Base-by-base conservation (phyloP, 2,113 vertebrate genomes). In the Macaca mulatta region DNA sequence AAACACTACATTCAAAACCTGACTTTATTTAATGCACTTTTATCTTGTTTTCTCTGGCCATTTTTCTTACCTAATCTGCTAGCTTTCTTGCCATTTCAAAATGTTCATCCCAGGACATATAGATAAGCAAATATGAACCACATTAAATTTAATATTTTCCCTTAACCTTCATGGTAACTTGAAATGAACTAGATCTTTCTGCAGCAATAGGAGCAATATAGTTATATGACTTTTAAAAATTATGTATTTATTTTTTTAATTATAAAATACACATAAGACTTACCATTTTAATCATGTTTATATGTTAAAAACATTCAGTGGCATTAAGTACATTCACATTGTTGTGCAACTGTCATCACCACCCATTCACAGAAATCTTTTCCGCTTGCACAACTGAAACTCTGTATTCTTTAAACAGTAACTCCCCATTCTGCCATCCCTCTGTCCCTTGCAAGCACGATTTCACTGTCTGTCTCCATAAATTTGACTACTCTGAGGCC, bases 101-200 rank as follows among this genome's bases (percentile, higher is more conserved):
- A 83, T 83, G 17, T 48, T 20, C 7, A 75, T 64, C 12, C 30
- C 9, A 82, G 55, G n/a, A 74, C 22, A 11, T 50, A 32, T 0
- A 74, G 30, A 55, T 83, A 69, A 82, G 45, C 8, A 96, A 90
- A 80, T 74, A 35, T 38, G 48, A 87, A 70, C 55, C 38, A 75
- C 8, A n/a, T 79, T 94, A 72, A 86, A 81, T 94, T 27, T 78
- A 52, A 45, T 61, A 35, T 81, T 90, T 96, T 91, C 85, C n/a
- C 67, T 52, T 72, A 52, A 52, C 43, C 18, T 7, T 89, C n/a
- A 20, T n/a, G 4, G 30, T 81, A 23, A 27, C 67, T 77, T 64
- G 32, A 96, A 86, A 72, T 38, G 7, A 2, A 45, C 16, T 80
- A 78, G 43, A 50, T n/a, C 22, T 85, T 70, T 64, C 13, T 55